Evolutionary conservation across 2,888 invertebrate species (phyloP), one percentile per base, ranked within the genome.

Genomic region (Erebia palarica): DNA sequence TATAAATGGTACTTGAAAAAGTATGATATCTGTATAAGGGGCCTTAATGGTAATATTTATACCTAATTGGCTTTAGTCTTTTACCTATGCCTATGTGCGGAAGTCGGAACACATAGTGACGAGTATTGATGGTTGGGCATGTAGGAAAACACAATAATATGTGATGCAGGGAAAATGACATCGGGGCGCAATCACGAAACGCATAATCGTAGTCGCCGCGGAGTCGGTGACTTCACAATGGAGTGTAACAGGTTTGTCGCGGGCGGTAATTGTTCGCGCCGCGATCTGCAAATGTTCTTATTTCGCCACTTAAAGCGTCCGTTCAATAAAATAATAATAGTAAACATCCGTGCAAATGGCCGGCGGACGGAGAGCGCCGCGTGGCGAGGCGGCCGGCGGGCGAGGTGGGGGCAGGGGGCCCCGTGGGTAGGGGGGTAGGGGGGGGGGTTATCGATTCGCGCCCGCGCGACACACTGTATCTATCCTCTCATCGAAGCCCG

Each of bases 271-370:
- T 72, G 75, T 73, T 68, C 64, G 70, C 84, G 75, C 66, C 85
- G 84, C 82, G 84, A 87, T 88, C 87, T 86, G 87, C 87, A 87
- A 90, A 90, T 89, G 88, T 89, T 87, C 87, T 89, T 88, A 89
- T 88, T 87, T 86, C 86, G 87, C 83, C 87, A 89, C 88, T 90
- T 90, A 86, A 86, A 86, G 82, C 86, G 88, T 89, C 87, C 87
- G 90, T 92, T 92, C 94, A 93, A 92, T 92, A 93, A 92, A 93
- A 92, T 91, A 89, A 92, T 92, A 92, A 91, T 92, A 93, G 92
- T 91, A 92, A 91, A 91, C 91, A 92, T 89, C 88, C 88, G 92
- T 91, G 92, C 91, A 92, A 93, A 93, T 93, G 93, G 94, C 92
- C 92, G 92, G 87, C 86, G 86, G 82, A 76, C 78, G 79, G 84